Base-by-base conservation (phyloP, 2,888 invertebrate genomes). In the Cheilosia soror region DNA sequence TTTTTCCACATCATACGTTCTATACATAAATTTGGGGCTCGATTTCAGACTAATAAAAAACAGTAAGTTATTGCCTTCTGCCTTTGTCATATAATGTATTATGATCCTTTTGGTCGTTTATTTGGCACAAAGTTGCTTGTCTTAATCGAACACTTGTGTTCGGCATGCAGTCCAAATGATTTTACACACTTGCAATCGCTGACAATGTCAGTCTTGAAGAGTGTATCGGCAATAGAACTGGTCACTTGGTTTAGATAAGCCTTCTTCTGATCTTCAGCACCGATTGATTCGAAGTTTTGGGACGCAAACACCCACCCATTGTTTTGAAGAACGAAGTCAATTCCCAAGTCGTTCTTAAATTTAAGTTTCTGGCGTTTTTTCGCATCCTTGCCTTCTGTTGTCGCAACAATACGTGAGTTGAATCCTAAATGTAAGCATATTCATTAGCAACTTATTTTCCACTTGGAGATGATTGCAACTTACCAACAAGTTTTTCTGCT, bases 331-430 rank as follows among this genome's bases (percentile, higher is more conserved):
- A 95, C 94, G 88, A 95, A 95, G 80, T 95, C 94, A 42, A 95
- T 93, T 91, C 97, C 97, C 88, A 94, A 93, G 89, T 96, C 95
- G 15, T 90, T 88, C 20, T 92, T 90, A 84, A 93, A 93, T 20
- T 92, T 91, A 1, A 96, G 89, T 4, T 95, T 94, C 25, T 92
- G 91, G 82, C 94, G 93, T 44, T 94, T 94, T 89, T 95, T 96
- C 31, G 89, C 90, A 66, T 91, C 91, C 92, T 94, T 95, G 89
- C 94, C 93, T 89, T 96, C 95, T 13, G 94, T 93, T 20, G 95
- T 93, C 75, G 95, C 93, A 88, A 95, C 93, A 2, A 95, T 94
- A n/a, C 93, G 92, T 13, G 94, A 91, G 83, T 95, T 95, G 91
- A 93, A 94, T 13, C 94, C 94, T 94, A 87, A 1, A 25, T 27